Base-by-base conservation (phyloP, 2,888 invertebrate species). In the Venusia cambrica region DNA sequence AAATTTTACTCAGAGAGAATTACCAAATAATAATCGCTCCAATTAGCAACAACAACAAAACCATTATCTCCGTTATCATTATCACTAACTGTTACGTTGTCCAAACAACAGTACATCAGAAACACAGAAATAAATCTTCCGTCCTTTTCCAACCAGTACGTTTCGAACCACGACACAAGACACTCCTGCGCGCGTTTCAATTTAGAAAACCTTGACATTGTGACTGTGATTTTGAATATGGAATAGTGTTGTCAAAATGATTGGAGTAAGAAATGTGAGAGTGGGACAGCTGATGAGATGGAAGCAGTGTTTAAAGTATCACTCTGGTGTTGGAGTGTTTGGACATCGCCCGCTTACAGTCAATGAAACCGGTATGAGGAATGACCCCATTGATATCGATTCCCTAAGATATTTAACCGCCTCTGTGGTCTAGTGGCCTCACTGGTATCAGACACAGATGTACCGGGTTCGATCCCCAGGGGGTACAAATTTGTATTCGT, bases 281-380 rank as follows among this genome's bases (percentile, higher is more conserved):
- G 60, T 54, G 63, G 72, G 70, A 62, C 68, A 63, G 44, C 35
- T 73, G 51, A 52, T 61, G 38, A 54, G 42, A 48, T 75, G 74
- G 68, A 75, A 67, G 52, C 63, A 67, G 35, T 50, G 18, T 27
- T 17, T 69, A 43, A 65, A 63, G 30, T 90, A 91, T 56, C 89
- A 90, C 58, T 89, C 89, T 45, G 88, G 89, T 46, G 67, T 65
- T 37, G 89, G 89, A 28, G 90, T 90, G 55, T 90, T 90, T 64
- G 91, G 91, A 15, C 89, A 90, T 75, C 88, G 87, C 66, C 85
- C 87, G 45, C 66, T 64, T 49, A 58, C 54, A 47, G 57, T 58
- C 45, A 70, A 66, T 45, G 77, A 84, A 55, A 58, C 46, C 49
- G 85, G 85, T 84, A 69, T 44, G 77, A n/a, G n/a, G n/a, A n/a